Evolutionary conservation across 2,888 invertebrate genomes (phyloP), one percentile per base, ranked within the genome.

Genomic region (Rhagium mordax): DNA sequence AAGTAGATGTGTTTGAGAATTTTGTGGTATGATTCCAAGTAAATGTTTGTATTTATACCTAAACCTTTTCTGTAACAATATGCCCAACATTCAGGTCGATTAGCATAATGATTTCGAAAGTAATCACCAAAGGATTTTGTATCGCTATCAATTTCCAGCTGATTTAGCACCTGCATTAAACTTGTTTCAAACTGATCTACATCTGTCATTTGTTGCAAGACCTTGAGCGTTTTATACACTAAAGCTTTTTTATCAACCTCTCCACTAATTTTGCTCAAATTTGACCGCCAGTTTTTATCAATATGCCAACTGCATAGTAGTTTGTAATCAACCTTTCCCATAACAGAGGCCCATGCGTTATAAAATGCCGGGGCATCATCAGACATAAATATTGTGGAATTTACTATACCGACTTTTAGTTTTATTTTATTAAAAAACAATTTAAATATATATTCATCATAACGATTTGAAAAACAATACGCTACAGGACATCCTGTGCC

Each of bases 21-120:
- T 61, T 79, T 81, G 70, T 81, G 81, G 15, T 75, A 53, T 10
- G 74, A 65, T 70, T 81, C 79, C 47, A 80, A 69, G 61, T 80
- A n/a, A n/a, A n/a, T n/a, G n/a, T n/a, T n/a, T n/a, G n/a, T n/a
- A n/a, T n/a, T n/a, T n/a, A n/a, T n/a, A n/a, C n/a, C n/a, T n/a
- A n/a, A n/a, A n/a, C n/a, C n/a, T n/a, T n/a, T n/a, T n/a, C n/a
- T n/a, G n/a, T n/a, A n/a, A n/a, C n/a, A n/a, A n/a, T n/a, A n/a
- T n/a, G n/a, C n/a, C 76, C 79, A 79, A 16, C 65, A 60, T 71
- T 57, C 72, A 70, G 10, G 71, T 71, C 71, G 51, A 67, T 21
- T 74, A 72, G 72, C 69, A 76, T 49, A 73, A 74, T 51, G 70
- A 64, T 15, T 77, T 64, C 61, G 75, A 77, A 79, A 75, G 60